Evolutionary conservation across 2,888 invertebrate species (phyloP).

Genomic region (Masnerella sp.): DNA sequence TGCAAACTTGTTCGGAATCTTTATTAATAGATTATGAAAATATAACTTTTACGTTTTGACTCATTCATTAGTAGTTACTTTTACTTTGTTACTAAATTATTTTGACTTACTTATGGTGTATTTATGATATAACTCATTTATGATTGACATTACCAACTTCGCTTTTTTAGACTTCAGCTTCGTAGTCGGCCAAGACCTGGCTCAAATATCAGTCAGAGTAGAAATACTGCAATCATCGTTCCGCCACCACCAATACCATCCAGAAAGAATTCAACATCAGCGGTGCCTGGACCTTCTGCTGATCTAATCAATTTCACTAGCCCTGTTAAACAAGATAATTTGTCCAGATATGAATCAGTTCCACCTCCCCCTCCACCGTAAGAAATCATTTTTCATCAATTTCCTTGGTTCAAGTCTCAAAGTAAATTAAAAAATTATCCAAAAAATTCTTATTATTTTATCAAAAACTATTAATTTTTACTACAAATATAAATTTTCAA

Average conservation of each 20-base stretch:
- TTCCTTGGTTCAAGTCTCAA: too few species aligned
- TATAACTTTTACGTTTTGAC: too few species aligned
- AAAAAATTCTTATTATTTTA: too few species aligned
- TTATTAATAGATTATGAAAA: too few species aligned
- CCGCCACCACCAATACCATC: slow-evolving; percentile 77
- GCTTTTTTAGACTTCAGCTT: slow-evolving; percentile 75
- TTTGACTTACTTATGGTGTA: too few species aligned
- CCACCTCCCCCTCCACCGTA: slow-evolving; percentile 72
- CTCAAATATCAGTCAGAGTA: slow-evolving; percentile 77
- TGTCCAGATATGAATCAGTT: slow-evolving; percentile 71
- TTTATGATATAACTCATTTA: background rate
- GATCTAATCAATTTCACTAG: slow-evolving; percentile 76
- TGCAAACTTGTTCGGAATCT: too few species aligned
- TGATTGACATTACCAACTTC: slow-evolving; percentile 4
- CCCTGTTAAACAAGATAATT: slow-evolving; percentile 73
- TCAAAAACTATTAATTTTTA: too few species aligned
- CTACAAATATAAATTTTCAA: too few species aligned
- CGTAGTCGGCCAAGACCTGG: slow-evolving; percentile 82
- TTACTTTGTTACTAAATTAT: too few species aligned
- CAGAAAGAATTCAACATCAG: slow-evolving; percentile 74
- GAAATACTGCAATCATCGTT: slow-evolving; percentile 77
- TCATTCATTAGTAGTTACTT: too few species aligned
- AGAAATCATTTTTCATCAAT: slow-evolving; percentile 26
- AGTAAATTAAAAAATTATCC: too few species aligned
- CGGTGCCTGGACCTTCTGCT: slow-evolving; percentile 65